Evolutionary conservation across 2,113 vertebrate species (phyloP), one percentile per base, ranked within the genome.

Genomic region (Mionectes macconnelli): DNA sequence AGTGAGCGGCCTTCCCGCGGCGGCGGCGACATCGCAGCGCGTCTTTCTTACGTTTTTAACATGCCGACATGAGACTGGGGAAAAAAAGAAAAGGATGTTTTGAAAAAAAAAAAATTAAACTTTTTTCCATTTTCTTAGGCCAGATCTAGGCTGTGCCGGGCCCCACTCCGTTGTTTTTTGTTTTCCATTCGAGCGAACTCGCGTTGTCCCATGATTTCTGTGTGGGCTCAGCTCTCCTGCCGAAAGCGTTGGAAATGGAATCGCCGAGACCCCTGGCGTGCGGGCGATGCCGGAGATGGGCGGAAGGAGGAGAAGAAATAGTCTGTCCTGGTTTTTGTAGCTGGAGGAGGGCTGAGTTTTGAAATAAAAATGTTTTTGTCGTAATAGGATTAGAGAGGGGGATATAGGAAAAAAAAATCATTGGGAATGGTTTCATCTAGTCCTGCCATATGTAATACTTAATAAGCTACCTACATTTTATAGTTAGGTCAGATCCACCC

Each of bases 371-470:
- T 88, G 84, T 93, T 86, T 96, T 88, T 96, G 95, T 97, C 96
- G 95, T 98, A 94, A 97, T 98, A 97, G 96, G 89, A 94, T 97
- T 97, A 93, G 95, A 96, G 95, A 94, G 86, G 86, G 94, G 91
- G 67, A 87, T 86, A 84, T 92, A 92, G 91, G 42, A 63, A 72
- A 96, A 93, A 95, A 95, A 87, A 96, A 84, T 84, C 88, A 93
- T 95, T 88, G 94, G 96, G 94, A 97, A 96, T 94, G 96, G 90
- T 97, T 98, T 97, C 94, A 91, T 89, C 97, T 97, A 97, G 93
- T 97, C 97, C 97, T 98, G 96, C 96, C 97, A 96, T 97, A 95
- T 98, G 95, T 98, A 98, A 97, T 88, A 97, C 85, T 97, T 96
- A 96, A 96, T 97, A 93, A 96, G 94, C 97, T 98, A 94, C 96